Conservation (phyloP, 1,140 invertebrate species). For the Drosophila willistoni region DNA sequence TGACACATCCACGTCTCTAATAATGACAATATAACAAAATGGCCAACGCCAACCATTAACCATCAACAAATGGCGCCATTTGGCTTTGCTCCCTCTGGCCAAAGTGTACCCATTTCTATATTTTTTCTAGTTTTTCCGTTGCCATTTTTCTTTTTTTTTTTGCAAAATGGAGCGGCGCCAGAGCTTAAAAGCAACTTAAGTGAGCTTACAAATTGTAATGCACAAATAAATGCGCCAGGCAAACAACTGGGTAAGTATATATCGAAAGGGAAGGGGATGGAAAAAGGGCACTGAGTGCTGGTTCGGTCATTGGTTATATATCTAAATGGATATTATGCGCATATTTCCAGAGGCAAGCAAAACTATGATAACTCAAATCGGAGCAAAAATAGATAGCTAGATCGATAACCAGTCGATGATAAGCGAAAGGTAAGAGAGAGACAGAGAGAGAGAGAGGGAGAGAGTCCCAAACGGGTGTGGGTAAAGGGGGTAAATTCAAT, state of each 20-base stretch:
- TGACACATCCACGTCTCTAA: background rate
- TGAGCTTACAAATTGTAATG: conserved; percentile 73
- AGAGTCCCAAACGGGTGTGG: background rate
- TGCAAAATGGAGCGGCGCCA: conserved; percentile 78
- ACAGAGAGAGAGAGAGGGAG: background rate
- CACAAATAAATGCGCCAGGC: conserved; percentile 67
- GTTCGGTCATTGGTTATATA: conserved; percentile 62
- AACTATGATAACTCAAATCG: conserved; percentile 63
- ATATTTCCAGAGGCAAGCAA: conserved; percentile 40
- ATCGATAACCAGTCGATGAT: conserved; percentile 65
- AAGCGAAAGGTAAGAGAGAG: conserved; percentile 34
- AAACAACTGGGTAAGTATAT: conserved; percentile 48
- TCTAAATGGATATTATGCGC: conserved; percentile 77
- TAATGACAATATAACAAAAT: conserved; percentile 24
- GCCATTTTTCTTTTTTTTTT: conserved; percentile 58
- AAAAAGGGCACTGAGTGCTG: conserved; percentile 16
- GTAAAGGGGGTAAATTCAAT: background rate
- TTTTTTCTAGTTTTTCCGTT: conserved; percentile 22
- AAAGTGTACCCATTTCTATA: conserved; percentile 34
- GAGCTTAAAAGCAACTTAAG: conserved; percentile 74
- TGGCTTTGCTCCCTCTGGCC: conserved; percentile 21
- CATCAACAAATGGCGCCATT: conserved; percentile 57
- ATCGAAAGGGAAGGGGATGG: conserved; percentile 1
- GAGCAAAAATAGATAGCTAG: conserved; percentile 61
- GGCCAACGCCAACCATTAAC: conserved; percentile 38